Base-by-base conservation (phyloP, 2,888 invertebrate genomes). In the Brassicogethes aeneus region DNA sequence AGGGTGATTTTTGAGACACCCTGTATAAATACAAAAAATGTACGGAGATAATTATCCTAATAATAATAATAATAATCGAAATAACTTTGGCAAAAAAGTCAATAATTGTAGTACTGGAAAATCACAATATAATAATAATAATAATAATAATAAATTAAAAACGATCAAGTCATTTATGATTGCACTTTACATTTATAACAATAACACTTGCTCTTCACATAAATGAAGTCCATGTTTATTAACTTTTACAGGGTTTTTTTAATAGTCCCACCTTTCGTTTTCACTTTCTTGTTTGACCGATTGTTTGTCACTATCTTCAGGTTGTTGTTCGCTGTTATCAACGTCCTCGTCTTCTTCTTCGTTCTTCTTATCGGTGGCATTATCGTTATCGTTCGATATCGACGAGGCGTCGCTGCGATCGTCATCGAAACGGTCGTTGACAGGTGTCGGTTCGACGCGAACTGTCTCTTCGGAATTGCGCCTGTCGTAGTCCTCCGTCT, bases 371-470 rank as follows among this genome's bases (percentile, higher is more conserved):
- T 57, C 51, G 61, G 17, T 62, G n/a, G n/a, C n/a, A n/a, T n/a
- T n/a, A 44, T 52, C 55, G 35, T 55, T 43, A 8, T 59, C 57
- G 46, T 57, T 57, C 40, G 58, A 69, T 36, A 72, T 66, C 45
- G 66, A 61, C 44, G 69, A 73, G 33, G 63, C 65, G 48, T 74
- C 75, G 42, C 71, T 72, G 42, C 68, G 68, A 45, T 73, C 74
- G 31, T 75, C 75, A 13, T 75, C 74, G 59, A 73, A 74, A 55
- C 74, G 66, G 54, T 79, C 79, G 53, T 80, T 73, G 15, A 80
- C 84, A 2, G 86, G 80, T 15, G 82, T 80, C 1, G 85, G 85
- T 64, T 88, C 88, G 37, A 85, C 80, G 16, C 81, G 76, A 41
- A 85, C 79, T 2, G 85, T 85, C 59, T 84, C 80, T 64, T 82